Evolutionary conservation across 2,797 vertebrate species (phyloP), one percentile per base, ranked within the genome.

Genomic region (Chaenodraco wilsoni): DNA sequence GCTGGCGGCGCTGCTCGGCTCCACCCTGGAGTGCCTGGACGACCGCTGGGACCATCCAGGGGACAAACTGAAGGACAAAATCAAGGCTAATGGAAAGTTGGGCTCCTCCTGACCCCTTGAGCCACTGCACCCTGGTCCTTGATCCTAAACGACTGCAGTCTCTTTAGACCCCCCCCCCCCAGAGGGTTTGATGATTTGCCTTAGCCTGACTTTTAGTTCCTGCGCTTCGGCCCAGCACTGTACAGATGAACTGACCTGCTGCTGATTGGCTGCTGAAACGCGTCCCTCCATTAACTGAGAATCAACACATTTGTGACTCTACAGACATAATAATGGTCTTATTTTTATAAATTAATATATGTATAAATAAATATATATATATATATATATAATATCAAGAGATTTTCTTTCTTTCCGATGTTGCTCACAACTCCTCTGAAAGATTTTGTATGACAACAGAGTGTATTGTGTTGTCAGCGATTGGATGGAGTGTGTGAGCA

Each of bases 1-100:
- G 90, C 95, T 98, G 76, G 96, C 96, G 80, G 95, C 95, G 21
- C 93, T 97, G 79, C 94, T 98, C n/a, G 96, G 97, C 78, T 97
- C 96, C 71, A 94, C 96, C 4, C 84, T 98, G 79, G 96, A 97
- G 92, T 97, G 95, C 93, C 82, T 98, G 74, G 96, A 97, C 58
- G 95, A 95, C 33, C 89, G 84, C 84, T 92, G 93, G 92, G 92
- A 92, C 41, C 89, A 85, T 61, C 78, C 81, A 0, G 83, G 75
- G 44, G 90, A 91, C 91, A 6, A 92, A 91, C 57, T 93, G 84
- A 91, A 93, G 92, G 91, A 97, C 94, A 95, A 94, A 94, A 95
- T 92, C 70, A 92, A 91, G 83, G 81, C 82, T 19, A 72, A 75
- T 9, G 82, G 69, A 74, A 91, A 78, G 77, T 55, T 88, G 67